Evolutionary conservation across 1,140 invertebrate genomes (phyloP), one percentile per base, ranked within the genome.

Genomic region (Helicorthomorpha holstii): DNA sequence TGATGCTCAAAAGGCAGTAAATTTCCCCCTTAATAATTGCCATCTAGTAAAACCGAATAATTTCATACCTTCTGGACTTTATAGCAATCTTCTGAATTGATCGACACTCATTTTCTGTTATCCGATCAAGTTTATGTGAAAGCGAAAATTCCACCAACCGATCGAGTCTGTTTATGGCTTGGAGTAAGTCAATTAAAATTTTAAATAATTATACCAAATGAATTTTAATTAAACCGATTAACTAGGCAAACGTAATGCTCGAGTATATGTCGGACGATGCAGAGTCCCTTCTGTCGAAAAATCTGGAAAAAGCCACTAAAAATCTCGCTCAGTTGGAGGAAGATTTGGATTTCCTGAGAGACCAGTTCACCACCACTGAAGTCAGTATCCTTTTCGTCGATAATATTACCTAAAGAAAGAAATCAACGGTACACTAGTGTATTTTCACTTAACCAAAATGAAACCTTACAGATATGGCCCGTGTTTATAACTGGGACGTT

Each of bases 361-460:
- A 98, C 76, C 94, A 98, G 70, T 85, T 91, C 63, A 98, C 94
- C 4, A 98, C 92, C 10, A 91, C 89, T 46, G 93, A 98, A 81
- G 94, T 98, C 2, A 97, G 94, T 64, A 64, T 69, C 58, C 58
- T 59, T 59, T 59, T 48, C 16, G 1, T 48, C 25, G n/a, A n/a
- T n/a, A n/a, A n/a, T n/a, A n/a, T n/a, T n/a, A n/a, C n/a, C 19
- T 50, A 42, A 42, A 49, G 21, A 50, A 12, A 25, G 1, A 29
- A 54, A 22, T 22, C 3, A 7, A 44, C 19, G 38, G 38, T 12
- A 41, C 12, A 41, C 12, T 41, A 41, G 19, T 41, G 38, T 19
- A 19, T 12, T 41, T 41, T n/a, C n/a, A n/a, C n/a, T n/a, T n/a
- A 21, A n/a, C 7, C 16, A n/a, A 27, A 45, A 50, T 27, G 53